Evolutionary conservation across 2,797 vertebrate genomes (phyloP), one percentile per base, ranked within the genome.

Genomic region (Hylomyscus alleni): DNA sequence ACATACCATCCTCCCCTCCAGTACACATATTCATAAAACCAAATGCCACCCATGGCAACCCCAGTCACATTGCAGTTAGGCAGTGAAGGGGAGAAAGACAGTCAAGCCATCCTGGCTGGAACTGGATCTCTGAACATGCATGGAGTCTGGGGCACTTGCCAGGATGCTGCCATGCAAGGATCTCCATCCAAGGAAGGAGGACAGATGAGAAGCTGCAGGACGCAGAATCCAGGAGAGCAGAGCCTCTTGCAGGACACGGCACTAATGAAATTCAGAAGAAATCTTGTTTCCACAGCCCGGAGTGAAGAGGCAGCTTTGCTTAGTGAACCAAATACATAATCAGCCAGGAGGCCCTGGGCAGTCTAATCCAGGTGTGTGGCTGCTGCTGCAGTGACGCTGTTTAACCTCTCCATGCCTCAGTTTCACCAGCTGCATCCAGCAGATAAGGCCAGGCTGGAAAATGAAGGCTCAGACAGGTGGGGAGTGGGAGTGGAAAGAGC

Each of bases 281-380:
- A 73, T 56, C 5, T 0, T 0, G 20, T 85, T 92, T 89, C 67
- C 14, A 19, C 3, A 56, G 87, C 65, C 47, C 10, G 1, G 90
- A 89, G 93, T 69, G 58, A 82, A 69, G 95, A 86, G 73, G 91
- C 86, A 15, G 94, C 94, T 97, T 97, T 96, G 95, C 95, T 96
- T 89, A 98, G 91, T 90, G 94, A 78, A 97, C 96, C 95, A 96
- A 94, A 83, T 89, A 95, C 94, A 89, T 84, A 80, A 96, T 94
- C 95, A 97, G 92, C 6, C 85, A 7, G 60, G 40, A 93, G 89
- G 75, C n/a, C n/a, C 90, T 37, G 9, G 0, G 89, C 17, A 0
- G 89, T 20, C 89, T 97, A 92, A 97, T 91, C 95, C 80, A 78
- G 37, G 73, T 56, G 8, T 14, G 58, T 10, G 60, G 76, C 76